Conservation (phyloP, 64 coral and sea anemone genomes). For the Montipora efflorescens region DNA sequence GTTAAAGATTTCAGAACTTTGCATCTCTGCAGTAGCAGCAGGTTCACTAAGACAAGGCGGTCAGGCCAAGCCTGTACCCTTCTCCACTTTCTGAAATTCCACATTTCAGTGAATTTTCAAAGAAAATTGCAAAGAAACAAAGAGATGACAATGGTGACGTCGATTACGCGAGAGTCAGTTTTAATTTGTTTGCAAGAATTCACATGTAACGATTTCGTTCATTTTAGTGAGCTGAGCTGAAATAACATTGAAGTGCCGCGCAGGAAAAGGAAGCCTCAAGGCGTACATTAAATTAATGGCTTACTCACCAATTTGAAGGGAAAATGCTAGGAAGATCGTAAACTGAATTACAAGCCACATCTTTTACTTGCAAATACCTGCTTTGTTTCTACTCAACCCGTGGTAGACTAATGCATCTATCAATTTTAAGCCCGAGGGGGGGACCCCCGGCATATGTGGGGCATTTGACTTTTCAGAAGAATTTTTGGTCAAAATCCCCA, state of each 20-base stretch:
- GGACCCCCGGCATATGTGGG: too few relatives aligned
- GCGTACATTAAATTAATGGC: background rate
- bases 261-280: background rate
- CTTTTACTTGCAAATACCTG: background rate
- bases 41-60: too few relatives aligned
- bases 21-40: too few relatives aligned
- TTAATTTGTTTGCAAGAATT: background rate
- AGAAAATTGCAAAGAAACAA: too few relatives aligned
- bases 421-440: too few relatives aligned
- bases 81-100: background rate
- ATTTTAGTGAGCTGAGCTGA: too few relatives aligned
- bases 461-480: too few relatives aligned
- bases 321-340: background rate
- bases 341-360: background rate
- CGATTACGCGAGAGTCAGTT: background rate
- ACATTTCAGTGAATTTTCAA: background rate
- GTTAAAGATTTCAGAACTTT: too few relatives aligned
- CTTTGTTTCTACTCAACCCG: background rate
- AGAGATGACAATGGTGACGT: too few relatives aligned
- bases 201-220: background rate
- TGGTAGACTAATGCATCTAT: too few relatives aligned
- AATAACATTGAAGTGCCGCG: background rate
- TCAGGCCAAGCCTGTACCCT: too few relatives aligned
- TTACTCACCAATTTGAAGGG: slow-evolving; percentile 27
- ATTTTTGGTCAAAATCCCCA: too few relatives aligned